Percentiles rank a stretch among this genome's conserved stretches.
These are phyloP conservation scores for Paelopatides confundens DNA, from an alignment of 53 echinoderm and acorn worm species.

Conservation along the genomic window DNA sequence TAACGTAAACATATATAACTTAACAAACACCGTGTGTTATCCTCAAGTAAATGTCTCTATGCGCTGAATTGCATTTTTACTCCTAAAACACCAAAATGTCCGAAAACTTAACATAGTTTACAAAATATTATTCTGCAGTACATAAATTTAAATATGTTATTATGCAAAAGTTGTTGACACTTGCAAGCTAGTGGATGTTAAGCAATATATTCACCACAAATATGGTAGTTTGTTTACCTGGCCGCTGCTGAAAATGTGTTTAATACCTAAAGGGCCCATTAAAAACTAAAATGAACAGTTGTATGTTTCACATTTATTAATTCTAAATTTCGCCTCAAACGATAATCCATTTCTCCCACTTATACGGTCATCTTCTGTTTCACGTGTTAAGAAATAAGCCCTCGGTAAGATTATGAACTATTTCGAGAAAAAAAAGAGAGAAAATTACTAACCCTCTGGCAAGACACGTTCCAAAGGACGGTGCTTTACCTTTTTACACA, in stretches of 20 bases:
- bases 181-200: background rate
- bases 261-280: slow-evolving; percentile 8
- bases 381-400: background rate
- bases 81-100: background rate
- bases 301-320: slow-evolving; percentile 15
- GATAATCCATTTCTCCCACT: slow-evolving; percentile 38
- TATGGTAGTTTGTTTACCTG: background rate
- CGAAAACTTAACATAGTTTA: background rate
- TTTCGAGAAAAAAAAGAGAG: slow-evolving; percentile 11
- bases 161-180: background rate
- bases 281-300: background rate
- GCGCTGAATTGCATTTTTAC: too few relatives aligned
- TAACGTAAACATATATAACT: too few relatives aligned
- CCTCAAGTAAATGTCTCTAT: too few relatives aligned
- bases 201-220: background rate
- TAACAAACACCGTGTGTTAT: too few relatives aligned
- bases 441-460: slow-evolving; percentile 11
- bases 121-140: background rate
- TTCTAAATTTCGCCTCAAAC: slow-evolving; percentile 36
- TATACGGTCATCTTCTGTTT: slow-evolving; percentile 35
- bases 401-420: slow-evolving; percentile 30
- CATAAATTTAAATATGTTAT: background rate
- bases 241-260: background rate
- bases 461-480: slow-evolving; percentile 26
- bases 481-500: slow-evolving; percentile 21